These are phyloP conservation scores for Erpornis zantholeuca DNA, from an alignment of 2,113 vertebrate genomes.

Conservation along the genomic window DNA sequence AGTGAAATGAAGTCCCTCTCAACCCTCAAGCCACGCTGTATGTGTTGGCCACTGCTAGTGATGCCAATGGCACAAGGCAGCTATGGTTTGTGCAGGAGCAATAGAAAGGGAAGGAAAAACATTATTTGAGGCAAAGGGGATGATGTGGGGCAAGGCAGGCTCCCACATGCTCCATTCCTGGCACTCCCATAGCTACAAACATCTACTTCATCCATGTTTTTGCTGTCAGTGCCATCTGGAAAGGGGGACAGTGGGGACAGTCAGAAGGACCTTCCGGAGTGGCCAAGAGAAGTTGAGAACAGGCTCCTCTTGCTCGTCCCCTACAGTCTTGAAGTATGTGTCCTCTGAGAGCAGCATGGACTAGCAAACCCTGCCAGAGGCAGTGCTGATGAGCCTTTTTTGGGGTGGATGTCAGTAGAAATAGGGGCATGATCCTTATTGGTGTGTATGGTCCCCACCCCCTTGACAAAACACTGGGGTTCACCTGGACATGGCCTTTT, in stretches of 20 bases:
- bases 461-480: rapidly evolving
- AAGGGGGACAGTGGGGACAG: background rate
- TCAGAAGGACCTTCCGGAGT: background rate
- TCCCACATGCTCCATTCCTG: background rate
- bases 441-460: background rate
- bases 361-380: background rate
- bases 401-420: background rate
- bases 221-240: background rate
- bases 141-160: background rate
- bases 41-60: background rate
- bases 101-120: background rate
- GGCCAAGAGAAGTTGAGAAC: rapidly evolving
- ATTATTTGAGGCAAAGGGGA: background rate
- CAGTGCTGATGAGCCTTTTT: background rate
- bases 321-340: background rate
- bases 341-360: background rate
- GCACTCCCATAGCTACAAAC: background rate
- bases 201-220: rapidly evolving
- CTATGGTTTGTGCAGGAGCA: background rate
- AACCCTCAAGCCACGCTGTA: background rate
- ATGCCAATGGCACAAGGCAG: background rate
- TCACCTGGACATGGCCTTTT: background rate
- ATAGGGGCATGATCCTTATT: rapidly evolving
- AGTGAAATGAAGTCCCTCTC: background rate
- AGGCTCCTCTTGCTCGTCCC: background rate